Evolutionary conservation across 2,888 invertebrate species (phyloP).

Genomic region (Endomychus coccineus): DNA sequence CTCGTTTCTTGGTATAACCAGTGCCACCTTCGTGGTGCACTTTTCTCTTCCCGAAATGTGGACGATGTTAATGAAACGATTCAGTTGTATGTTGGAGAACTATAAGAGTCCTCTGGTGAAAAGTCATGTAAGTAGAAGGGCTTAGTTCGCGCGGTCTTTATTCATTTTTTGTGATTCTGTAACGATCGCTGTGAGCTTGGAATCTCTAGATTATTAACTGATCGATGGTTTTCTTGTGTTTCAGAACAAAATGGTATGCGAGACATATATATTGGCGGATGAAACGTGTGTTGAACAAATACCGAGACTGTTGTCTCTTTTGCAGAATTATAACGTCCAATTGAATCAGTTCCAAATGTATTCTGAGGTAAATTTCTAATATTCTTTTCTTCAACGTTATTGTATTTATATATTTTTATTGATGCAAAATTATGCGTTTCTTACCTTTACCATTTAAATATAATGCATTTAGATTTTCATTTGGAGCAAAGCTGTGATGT

Average conservation of each 20-base stretch:
- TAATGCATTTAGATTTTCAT: too few species aligned
- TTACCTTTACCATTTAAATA: too few species aligned
- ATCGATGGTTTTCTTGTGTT: constrained; percentile 13
- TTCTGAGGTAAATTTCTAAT: constrained; percentile 7
- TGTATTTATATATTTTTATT: too few species aligned
- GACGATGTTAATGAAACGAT: constrained; percentile 62
- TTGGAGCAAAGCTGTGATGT: too few species aligned
- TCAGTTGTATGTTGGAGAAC: constrained; percentile 58
- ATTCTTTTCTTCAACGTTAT: not conserved
- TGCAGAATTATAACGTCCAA: constrained; percentile 12
- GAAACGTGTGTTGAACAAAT: constrained; percentile 43
- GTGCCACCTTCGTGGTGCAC: constrained; percentile 62
- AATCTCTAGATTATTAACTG: too few species aligned
- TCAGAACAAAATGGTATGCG: constrained; percentile 23
- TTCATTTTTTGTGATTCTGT: too few species aligned
- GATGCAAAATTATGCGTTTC: too few species aligned
- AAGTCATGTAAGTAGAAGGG: constrained; percentile 32
- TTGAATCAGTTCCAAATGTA: constrained; percentile 8
- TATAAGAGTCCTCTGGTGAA: constrained; percentile 40
- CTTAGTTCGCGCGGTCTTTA: too few species aligned
- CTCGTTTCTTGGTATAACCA: constrained; percentile 53
- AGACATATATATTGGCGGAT: constrained; percentile 28
- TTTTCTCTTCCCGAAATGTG: constrained; percentile 60
- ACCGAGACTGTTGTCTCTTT: constrained; percentile 33
- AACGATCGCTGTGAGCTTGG: too few species aligned